These are phyloP conservation scores for Otolemur garnettii DNA, from an alignment of 2,113 vertebrate genomes.

Conservation along the genomic window DNA sequence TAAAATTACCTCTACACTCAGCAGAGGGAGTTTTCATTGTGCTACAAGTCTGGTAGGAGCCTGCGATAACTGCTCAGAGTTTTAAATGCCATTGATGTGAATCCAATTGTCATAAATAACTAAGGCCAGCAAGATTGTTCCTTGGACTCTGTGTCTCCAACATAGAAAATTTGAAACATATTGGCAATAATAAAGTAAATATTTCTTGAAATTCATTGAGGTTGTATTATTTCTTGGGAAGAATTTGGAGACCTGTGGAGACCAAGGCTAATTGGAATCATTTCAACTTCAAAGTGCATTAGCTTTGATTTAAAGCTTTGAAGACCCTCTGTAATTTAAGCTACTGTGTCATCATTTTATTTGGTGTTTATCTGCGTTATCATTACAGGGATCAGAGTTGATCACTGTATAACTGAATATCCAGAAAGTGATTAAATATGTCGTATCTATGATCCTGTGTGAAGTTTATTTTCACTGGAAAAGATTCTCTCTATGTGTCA, in stretches of 20 bases:
- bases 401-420: conserved; percentile 55
- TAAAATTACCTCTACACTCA: neutral
- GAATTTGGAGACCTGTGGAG: conserved; percentile 15
- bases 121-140: neutral
- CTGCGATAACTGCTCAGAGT: neutral
- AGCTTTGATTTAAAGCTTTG: conserved; percentile 60
- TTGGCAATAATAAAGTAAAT: conserved; percentile 36
- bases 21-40: neutral
- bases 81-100: neutral
- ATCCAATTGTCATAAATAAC: neutral
- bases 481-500: neutral
- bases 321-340: conserved; percentile 52
- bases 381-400: conserved; percentile 38
- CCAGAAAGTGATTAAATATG: conserved; percentile 63
- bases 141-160: neutral
- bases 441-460: conserved; percentile 56
- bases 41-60: neutral
- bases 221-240: conserved; percentile 32
- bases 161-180: neutral
- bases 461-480: conserved; percentile 44
- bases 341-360: neutral
- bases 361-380: conserved; percentile 58
- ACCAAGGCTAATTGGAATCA: conserved; percentile 23
- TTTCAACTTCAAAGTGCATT: conserved; percentile 68
- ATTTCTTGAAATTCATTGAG: conserved; percentile 34